Evolutionary conservation across 2,888 invertebrate species (phyloP), one percentile per base, ranked within the genome.

Genomic region (Pachydiplax longipennis): DNA sequence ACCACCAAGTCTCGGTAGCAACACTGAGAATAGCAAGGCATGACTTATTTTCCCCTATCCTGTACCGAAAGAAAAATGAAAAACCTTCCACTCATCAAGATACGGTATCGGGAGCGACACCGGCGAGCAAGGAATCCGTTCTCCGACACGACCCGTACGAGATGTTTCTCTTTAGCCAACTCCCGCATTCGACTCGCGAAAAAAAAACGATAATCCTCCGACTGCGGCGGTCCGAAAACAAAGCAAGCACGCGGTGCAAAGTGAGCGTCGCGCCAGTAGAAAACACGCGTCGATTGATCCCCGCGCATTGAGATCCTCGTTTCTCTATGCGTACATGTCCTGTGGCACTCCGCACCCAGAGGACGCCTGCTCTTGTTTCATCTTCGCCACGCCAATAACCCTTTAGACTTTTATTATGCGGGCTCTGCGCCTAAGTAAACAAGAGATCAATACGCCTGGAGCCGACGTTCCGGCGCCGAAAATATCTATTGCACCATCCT

Each of bases 391-490:
- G 44, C 48, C 58, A 58, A 83, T 83, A 83, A 58, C 58, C 83
- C 58, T 48, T 22, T 58, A 35, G 83, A 83, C 83, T 83, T 31
- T 25, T 35, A 40, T 58, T 53, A 58, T 83, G 25, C 8, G 82
- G 82, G 82, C 83, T 22, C 83, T 22, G 53, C 31, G 58, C 83
- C 58, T 58, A 58, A 58, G 83, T 83, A 83, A 83, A 83, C 83
- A 83, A 83, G 83, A 35, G 83, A 83, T 83, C 83, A 58, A 58
- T 83, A 58, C 83, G 48, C 83, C 83, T 58, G 83, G 83, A 58
- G 83, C 83, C 53, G 83, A 22, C 82, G 40, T 82, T 40, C 82
- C 35, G 83, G 35, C 83, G 83, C 35, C 83, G 31, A 83, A 58
- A 83, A 83, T 58, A 83, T 58, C 25, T 13, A 13, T 82, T 13